Base-by-base conservation (phyloP, 2,797 vertebrate genomes). In the Poecilia gillii region DNA sequence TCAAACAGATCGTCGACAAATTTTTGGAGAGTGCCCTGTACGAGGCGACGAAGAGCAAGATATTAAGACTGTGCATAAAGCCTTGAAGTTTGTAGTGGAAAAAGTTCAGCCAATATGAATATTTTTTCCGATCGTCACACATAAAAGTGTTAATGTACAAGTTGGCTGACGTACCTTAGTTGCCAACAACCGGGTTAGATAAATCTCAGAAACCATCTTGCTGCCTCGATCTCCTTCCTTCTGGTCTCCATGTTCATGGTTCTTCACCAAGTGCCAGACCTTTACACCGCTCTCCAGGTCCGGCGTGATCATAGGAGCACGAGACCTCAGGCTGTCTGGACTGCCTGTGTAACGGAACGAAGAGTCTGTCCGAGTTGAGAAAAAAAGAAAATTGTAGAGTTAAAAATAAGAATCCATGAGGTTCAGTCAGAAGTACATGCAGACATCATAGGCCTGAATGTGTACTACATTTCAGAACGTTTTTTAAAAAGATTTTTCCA, bases 121-220 rank as follows among this genome's bases (percentile, higher is more conserved):
- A 71, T 71, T 28, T 43, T 43, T n/a, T n/a, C 33, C 4, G 11
- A 51, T 55, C 4, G 33, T 16, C 47, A 23, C 28, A 74, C 9
- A 9, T 2, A 55, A 39, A 66, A 18, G 33, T 8, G 39, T 6
- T 1, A 1, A 53, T 28, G 0, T 9, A 23, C 43, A 75, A 31
- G n/a, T 0, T 51, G 28, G 3, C 28, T 41, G 28, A 18, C 0
- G 31, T 84, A 96, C 95, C 97, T 99, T 99, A 2, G 98, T 99
- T 23, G 98, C 98, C 3, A 99, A 92, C 0, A 99, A 96, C 77
- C 99, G 95, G 74, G 99, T 99, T 93, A 99, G 95, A 93, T 99
- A 99, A 94, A 99, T 99, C 95, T 99, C 99, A 0, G 99, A 99
- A 39, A 99, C 99, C 99, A 99, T 99, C 95, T 99, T 99, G 91